Evolutionary conservation across 2,888 invertebrate species (phyloP), one percentile per base, ranked within the genome.

Genomic region (Psylliodes chrysocephalus): DNA sequence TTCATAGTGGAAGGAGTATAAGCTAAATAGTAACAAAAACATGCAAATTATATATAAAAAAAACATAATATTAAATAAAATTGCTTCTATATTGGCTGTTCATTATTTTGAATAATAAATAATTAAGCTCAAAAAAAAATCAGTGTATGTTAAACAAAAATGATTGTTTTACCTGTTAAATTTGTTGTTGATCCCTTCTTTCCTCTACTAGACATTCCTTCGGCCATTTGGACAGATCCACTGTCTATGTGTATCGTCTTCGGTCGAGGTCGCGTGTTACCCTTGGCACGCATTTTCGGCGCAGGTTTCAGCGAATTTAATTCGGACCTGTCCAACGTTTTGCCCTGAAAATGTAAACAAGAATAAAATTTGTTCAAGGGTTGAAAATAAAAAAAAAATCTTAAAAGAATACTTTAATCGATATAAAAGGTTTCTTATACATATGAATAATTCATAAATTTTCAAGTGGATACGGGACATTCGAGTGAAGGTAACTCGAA

Each of bases 171-270:
- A 94, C 94, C 94, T 79, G 93, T 90, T 64, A 94, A 87, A 83
- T 93, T 94, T 66, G 92, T 90, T 71, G 89, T 88, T 63, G 93
- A 93, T 67, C 94, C 93, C 79, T 93, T 93, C 79, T 92, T 92
- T 60, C 90, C 89, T 72, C 89, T 85, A 82, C 90, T 89, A 65
- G 89, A 87, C 82, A 90, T 88, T 65, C 91, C 91, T 78, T 92
- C 92, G 67, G 92, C 91, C 72, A 90, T 87, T 77, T 92, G 92
- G 53, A 91, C 87, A 38, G 90, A 89, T 56, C 91, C 90, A 77
- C 91, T 90, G 81, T 94, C 94, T 67, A 94, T 93, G 80, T 95
- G 95, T 68, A 95, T 94, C 42, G 95, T 95, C 85, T 95, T 95
- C 52, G 95, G 95, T 25, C 95, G 85, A 42, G 93, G 94, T 68